Conservation (phyloP, 2,888 invertebrate species). For the Perithous albicinctus region DNA sequence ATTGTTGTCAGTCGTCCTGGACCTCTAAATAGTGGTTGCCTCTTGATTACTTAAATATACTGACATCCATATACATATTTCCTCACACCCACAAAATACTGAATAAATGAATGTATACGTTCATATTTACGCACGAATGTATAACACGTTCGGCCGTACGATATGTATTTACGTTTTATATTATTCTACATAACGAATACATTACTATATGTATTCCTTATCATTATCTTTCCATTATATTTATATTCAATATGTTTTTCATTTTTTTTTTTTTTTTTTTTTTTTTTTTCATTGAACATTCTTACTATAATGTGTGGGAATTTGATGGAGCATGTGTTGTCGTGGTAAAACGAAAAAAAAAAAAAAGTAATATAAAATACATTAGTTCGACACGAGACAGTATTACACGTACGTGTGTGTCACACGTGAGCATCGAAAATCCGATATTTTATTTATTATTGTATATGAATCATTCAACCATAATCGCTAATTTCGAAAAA, state of each 20-base stretch:
- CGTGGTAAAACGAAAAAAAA: constrained; percentile 48
- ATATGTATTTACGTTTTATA: constrained; percentile 57
- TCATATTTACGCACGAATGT: constrained; percentile 63
- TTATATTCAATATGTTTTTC: too few species aligned
- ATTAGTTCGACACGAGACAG: constrained; percentile 23
- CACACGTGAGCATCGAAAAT: constrained; percentile 11
- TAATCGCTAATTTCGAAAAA: too few species aligned
- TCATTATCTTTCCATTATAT: constrained; percentile 30
- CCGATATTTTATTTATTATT: constrained; percentile 2
- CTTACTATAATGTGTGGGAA: constrained; percentile 56
- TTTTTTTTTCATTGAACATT: constrained; percentile 41
- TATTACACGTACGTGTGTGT: constrained; percentile 1
- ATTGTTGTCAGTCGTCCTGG: background rate
- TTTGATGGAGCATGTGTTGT: constrained; percentile 63
- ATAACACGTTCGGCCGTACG: constrained; percentile 62
- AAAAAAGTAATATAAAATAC: constrained; percentile 31
- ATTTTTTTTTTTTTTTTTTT: too few species aligned
- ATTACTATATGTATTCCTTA: constrained; percentile 42
- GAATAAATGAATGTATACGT: constrained; percentile 62
- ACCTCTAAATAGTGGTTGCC: background rate
- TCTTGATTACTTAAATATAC: constrained; percentile 13
- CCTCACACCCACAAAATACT: constrained; percentile 30
- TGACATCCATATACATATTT: constrained; percentile 48
- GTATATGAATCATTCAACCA: background rate
- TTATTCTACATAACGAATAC: constrained; percentile 22